Percentiles rank a stretch among this genome's conserved stretches.
phyloP scores from a whole-genome alignment of 2,113 vertebrate genomes.

The Eonycteris spelaea region DNA sequence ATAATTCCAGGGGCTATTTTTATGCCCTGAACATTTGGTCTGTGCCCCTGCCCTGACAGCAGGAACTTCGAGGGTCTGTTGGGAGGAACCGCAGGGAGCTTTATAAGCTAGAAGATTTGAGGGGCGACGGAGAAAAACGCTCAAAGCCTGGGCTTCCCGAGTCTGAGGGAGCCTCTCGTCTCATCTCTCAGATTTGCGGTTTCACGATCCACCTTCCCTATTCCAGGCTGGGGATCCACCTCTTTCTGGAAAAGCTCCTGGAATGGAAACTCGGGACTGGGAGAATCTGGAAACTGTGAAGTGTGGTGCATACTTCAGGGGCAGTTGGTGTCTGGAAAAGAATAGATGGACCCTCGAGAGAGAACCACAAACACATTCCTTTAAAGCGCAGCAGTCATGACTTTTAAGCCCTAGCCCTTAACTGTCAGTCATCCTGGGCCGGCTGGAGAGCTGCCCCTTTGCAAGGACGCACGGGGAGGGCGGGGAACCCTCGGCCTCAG shows the following conservation, averaged over 20 bases:
- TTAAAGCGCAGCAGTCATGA: not conserved
- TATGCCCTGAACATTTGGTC: not conserved
- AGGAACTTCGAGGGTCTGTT: not conserved
- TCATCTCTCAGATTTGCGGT: not conserved
- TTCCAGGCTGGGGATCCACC: not conserved
- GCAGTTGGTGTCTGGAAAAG: not conserved
- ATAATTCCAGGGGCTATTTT: not conserved
- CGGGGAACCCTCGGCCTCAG: not conserved
- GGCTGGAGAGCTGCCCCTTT: not conserved
- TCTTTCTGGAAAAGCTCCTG: not conserved
- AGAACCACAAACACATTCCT: not conserved
- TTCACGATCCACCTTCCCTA: not conserved
- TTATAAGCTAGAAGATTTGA: not conserved
- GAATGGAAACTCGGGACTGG: not conserved
- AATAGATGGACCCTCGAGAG: not conserved
- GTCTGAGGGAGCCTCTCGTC: rapidly evolving
- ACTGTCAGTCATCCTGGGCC: not conserved
- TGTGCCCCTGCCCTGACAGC: not conserved
- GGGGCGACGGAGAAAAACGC: not conserved
- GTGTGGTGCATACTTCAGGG: not conserved
- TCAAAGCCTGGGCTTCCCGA: not conserved
- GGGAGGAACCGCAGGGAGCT: not conserved
- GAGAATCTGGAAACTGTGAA: not conserved
- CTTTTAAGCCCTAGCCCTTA: not conserved
- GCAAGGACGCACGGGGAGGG: too few species aligned